These are phyloP conservation scores for Phytoseiulus persimilis DNA, from an alignment of 2,888 invertebrate genomes.

Conservation along the genomic window DNA sequence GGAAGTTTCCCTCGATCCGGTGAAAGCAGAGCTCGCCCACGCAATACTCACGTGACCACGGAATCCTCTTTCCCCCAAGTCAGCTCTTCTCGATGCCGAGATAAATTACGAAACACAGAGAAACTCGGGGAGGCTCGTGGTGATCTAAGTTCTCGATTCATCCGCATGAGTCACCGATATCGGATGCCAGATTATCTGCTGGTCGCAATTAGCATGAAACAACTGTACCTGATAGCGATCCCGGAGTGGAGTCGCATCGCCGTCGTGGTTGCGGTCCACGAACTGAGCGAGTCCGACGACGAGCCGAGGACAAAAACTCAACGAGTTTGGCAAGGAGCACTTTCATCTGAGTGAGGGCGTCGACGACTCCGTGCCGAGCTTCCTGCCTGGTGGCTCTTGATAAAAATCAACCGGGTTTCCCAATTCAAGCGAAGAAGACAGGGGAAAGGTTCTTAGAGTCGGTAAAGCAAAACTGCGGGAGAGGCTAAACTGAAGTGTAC, in stretches of 20 bases:
- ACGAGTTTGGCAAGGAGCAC: neutral
- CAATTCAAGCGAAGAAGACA: neutral
- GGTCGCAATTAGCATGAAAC: neutral
- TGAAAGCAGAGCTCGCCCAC: no score
- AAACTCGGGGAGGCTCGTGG: no score
- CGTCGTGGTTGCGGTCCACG: neutral
- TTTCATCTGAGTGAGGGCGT: conserved; percentile 5
- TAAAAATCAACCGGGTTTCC: neutral
- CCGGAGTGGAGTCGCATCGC: neutral
- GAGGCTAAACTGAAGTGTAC: neutral
- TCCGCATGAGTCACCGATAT: no score
- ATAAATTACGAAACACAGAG: no score
- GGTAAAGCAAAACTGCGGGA: neutral
- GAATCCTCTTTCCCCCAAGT: no score
- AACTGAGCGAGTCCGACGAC: neutral
- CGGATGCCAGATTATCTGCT: neutral
- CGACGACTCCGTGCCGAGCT: neutral
- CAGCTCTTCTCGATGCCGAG: no score
- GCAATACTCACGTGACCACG: no score
- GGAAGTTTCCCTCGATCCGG: no score
- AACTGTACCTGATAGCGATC: neutral
- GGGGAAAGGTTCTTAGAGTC: neutral
- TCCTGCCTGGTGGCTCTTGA: conserved; percentile 5
- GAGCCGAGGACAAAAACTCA: neutral
- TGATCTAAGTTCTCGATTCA: no score